A percentile compares a stretch with the other conserved stretches of the same genome.
Evolutionary conservation across 2,888 invertebrate genomes (phyloP).

Genomic region (Platypus cylindrus): DNA sequence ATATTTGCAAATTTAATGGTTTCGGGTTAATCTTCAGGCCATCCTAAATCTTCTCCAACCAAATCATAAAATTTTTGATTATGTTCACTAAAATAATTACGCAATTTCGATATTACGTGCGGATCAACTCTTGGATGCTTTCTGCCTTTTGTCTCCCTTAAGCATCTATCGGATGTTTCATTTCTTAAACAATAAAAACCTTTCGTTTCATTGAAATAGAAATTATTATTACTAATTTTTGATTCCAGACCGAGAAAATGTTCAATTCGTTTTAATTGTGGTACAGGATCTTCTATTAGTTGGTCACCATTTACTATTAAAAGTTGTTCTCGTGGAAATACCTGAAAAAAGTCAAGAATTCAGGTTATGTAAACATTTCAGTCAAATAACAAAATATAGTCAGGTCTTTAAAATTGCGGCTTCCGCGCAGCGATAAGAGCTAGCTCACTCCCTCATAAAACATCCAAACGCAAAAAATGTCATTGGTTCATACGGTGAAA

Average conservation of each 20-base stretch:
- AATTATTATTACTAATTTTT: conserved; percentile 68
- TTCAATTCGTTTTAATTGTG: conserved; percentile 77
- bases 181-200: conserved; percentile 89
- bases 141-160: conserved; percentile 69
- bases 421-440: too few species aligned
- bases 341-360: conserved; percentile 24
- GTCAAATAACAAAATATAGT: background rate
- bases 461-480: too few species aligned
- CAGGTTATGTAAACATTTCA: background rate
- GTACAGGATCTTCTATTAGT: conserved; percentile 80
- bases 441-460: too few species aligned
- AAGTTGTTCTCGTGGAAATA: conserved; percentile 82
- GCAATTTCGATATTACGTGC: conserved; percentile 61
- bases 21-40: conserved; percentile 69
- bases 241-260: conserved; percentile 65
- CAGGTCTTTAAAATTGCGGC: too few species aligned
- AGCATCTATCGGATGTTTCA: conserved; percentile 72
- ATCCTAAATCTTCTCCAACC: conserved; percentile 84
- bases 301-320: conserved; percentile 91
- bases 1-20: too few species aligned
- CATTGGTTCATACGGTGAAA: too few species aligned
- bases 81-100: conserved; percentile 80
- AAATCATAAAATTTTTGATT: conserved; percentile 87
- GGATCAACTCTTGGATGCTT: conserved; percentile 77
- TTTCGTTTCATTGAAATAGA: conserved; percentile 94